Conservation (phyloP, 2,113 vertebrate genomes). For the Crotalus horridus region DNA sequence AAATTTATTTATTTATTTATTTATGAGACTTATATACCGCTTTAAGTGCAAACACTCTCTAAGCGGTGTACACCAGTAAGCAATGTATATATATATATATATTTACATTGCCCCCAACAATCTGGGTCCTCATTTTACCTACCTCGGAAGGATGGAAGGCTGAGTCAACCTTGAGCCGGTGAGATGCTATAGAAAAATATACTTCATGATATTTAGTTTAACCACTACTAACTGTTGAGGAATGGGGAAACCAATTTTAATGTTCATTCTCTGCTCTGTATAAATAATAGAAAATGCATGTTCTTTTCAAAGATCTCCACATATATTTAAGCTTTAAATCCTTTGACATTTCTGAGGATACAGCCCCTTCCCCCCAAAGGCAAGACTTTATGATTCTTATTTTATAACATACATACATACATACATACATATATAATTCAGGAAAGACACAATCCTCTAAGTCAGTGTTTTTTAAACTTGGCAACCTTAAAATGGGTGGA, state of each 20-base stretch:
- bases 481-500: not conserved
- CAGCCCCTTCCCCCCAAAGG: not conserved
- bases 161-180: too few relatives aligned
- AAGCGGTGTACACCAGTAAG: too few relatives aligned
- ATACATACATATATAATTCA: not conserved
- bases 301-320: not conserved
- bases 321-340: not conserved
- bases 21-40: too few relatives aligned
- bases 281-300: not conserved
- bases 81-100: too few relatives aligned
- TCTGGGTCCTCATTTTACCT: too few relatives aligned
- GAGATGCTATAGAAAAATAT: not conserved
- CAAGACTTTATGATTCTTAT: not conserved
- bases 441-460: not conserved
- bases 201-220: not conserved
- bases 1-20: too few relatives aligned
- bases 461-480: not conserved
- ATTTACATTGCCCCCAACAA: too few relatives aligned
- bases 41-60: too few relatives aligned
- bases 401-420: not conserved
- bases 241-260: not conserved
- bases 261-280: not conserved
- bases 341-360: not conserved
- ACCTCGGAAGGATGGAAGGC: too few relatives aligned
- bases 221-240: not conserved